Evolutionary conservation across 1,140 invertebrate species (phyloP), one percentile per base, ranked within the genome.

Genomic region (Pogonognathellus flavescens): DNA sequence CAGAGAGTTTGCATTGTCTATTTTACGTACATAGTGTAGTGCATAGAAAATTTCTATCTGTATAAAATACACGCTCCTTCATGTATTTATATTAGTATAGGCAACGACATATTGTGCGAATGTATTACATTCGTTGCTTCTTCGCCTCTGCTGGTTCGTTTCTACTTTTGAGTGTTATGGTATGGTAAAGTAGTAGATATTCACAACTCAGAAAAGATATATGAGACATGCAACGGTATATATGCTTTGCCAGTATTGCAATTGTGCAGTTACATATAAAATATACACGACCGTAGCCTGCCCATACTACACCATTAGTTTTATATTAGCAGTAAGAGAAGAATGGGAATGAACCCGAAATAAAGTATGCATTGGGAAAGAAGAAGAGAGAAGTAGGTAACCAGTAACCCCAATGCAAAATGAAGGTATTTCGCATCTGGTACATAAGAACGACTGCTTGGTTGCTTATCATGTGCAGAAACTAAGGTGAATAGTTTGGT

Each of bases 171-270:
- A 41, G 31, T 41, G 2, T 41, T 41, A 41, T 41, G 31, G 31
- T 41, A 57, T 4, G 10, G 53, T 57, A n/a, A n/a, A n/a, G n/a
- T n/a, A 49, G 66, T 72, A 72, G 66, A 50, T 76, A 76, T 76
- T 76, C 70, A 7, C 16, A 76, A 70, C 31, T 70, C 22, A 50
- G 70, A 76, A 76, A 76, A 76, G 70, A 76, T 76, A 31, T 76
- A 76, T 76, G 70, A 76, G 70, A 76, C 70, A 76, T 76, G 70
- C 70, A 76, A 76, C 70, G 70, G 70, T 16, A 76, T 41, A 18
- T 49, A 25, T 50, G 41, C 25, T 76, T 14, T 41, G 41, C 70
- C n/a, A 76, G 41, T 50, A 25, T 66, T 66, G 10, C 20, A 22
- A 66, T 66, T 25, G 25, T 25, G 16, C 53, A 55, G 62, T 22